Conservation (phyloP, 2,113 vertebrate species). For the Triplophysa siluroides region DNA sequence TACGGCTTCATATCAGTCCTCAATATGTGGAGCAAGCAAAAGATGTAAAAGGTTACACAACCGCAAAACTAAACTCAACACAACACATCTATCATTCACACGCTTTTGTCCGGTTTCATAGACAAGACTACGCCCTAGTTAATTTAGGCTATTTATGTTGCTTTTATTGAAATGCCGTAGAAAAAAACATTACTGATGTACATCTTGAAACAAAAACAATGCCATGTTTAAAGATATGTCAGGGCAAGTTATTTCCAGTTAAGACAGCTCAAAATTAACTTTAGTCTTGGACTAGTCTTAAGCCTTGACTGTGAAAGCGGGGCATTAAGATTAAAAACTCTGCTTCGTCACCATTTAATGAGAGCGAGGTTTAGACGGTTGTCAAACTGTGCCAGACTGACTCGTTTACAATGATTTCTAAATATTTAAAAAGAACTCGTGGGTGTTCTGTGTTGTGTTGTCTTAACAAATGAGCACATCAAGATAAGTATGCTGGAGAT, state of each 20-base stretch:
- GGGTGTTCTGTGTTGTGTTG: background rate
- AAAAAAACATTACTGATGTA: too few relatives aligned
- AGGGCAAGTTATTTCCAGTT: too few relatives aligned
- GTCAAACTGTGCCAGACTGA: background rate
- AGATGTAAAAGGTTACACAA: background rate
- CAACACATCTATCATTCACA: background rate
- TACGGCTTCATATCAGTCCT: conserved; percentile 1
- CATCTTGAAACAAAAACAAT: too few relatives aligned
- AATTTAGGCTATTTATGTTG: too few relatives aligned
- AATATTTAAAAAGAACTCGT: background rate
- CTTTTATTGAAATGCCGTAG: too few relatives aligned
- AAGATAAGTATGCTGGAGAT: background rate
- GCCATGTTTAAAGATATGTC: too few relatives aligned
- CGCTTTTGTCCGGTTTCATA: background rate
- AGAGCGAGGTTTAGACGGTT: too few relatives aligned
- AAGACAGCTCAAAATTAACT: too few relatives aligned
- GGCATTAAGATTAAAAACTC: too few relatives aligned
- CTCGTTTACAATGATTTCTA: background rate
- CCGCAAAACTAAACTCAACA: background rate
- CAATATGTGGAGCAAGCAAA: conserved; percentile 12
- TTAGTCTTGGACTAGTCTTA: too few relatives aligned
- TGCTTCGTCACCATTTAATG: background rate
- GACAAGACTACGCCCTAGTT: too few relatives aligned
- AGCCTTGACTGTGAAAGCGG: too few relatives aligned
- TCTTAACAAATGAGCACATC: background rate